phyloP scores from a whole-genome alignment of 53 echinoderm and acorn worm genomes.

The Paracentrotus lividus region DNA sequence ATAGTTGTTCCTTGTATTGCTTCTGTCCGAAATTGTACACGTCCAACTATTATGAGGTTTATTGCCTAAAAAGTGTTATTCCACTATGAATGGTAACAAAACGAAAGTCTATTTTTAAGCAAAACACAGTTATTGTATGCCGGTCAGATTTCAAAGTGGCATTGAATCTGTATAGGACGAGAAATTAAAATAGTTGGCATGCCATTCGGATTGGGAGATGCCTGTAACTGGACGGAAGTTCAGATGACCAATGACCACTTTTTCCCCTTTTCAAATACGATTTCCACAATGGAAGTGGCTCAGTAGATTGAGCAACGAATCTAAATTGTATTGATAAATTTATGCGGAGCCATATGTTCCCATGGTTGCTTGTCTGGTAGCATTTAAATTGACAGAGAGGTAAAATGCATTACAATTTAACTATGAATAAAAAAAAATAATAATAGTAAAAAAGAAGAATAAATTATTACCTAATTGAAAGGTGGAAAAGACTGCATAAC shows the following conservation, averaged over 20 bases:
- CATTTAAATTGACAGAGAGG: too few species aligned
- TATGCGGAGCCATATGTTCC: too few species aligned
- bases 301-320: too few species aligned
- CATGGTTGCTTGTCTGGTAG: too few species aligned
- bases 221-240: constrained; percentile 39
- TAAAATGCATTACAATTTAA: too few species aligned
- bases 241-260: constrained; percentile 27
- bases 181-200: constrained; percentile 43
- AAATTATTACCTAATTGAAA: too few species aligned
- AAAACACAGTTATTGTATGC: constrained; percentile 45
- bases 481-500: too few species aligned
- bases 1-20: constrained; percentile 10
- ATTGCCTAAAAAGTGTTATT: constrained; percentile 33
- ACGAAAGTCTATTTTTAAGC: constrained; percentile 45
- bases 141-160: constrained; percentile 45
- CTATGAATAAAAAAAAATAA: too few species aligned
- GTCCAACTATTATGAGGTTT: constrained; percentile 42
- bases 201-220: background rate
- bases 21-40: constrained; percentile 30
- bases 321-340: too few species aligned
- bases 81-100: constrained; percentile 34
- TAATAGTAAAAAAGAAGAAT: too few species aligned
- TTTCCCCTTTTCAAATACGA: too few species aligned
- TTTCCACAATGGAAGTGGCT: too few species aligned
- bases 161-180: background rate